Evolutionary conservation across 2,113 vertebrate species (phyloP).

Genomic region (Nannospalax galili): DNA sequence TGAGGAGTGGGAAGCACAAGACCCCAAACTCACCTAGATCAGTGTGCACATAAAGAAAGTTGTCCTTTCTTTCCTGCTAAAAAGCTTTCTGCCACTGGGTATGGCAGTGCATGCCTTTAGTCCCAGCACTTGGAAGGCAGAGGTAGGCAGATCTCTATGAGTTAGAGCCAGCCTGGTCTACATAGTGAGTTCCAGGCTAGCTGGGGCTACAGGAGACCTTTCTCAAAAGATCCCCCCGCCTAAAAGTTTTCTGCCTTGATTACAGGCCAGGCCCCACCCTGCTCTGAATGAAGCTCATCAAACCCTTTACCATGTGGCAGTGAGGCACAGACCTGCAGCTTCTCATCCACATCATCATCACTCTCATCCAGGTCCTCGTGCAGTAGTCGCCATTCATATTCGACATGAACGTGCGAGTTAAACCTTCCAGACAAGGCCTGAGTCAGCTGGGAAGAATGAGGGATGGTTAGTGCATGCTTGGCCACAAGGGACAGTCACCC

Average conservation of each 20-base stretch:
- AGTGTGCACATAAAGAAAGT: fast-evolving
- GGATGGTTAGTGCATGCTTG: fast-evolving
- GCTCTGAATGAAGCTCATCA: fast-evolving
- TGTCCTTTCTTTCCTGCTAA: fast-evolving
- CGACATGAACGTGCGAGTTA: conserved; percentile 96
- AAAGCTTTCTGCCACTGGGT: not conserved
- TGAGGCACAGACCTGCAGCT: conserved; percentile 84
- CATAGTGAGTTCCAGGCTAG: too few species aligned
- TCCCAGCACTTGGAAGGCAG: too few species aligned
- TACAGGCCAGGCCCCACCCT: fast-evolving
- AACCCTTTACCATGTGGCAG: fast-evolving
- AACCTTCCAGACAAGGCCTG: conserved; percentile 95
- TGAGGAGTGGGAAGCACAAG: fast-evolving
- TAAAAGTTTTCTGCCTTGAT: not conserved
- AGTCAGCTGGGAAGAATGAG: conserved; percentile 86
- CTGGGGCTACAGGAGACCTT: too few species aligned
- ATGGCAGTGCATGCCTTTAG: too few species aligned
- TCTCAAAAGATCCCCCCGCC: too few species aligned
- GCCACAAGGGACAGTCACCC: not conserved
- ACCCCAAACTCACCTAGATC: not conserved
- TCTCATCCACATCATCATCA: conserved; percentile 97
- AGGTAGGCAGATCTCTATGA: too few species aligned
- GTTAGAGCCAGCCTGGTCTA: too few species aligned
- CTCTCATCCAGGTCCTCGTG: conserved; percentile 97
- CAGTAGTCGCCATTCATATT: conserved; percentile 97